phyloP scores from a whole-genome alignment of 2,113 vertebrate species.

The Pomatostomus ruficeps region DNA sequence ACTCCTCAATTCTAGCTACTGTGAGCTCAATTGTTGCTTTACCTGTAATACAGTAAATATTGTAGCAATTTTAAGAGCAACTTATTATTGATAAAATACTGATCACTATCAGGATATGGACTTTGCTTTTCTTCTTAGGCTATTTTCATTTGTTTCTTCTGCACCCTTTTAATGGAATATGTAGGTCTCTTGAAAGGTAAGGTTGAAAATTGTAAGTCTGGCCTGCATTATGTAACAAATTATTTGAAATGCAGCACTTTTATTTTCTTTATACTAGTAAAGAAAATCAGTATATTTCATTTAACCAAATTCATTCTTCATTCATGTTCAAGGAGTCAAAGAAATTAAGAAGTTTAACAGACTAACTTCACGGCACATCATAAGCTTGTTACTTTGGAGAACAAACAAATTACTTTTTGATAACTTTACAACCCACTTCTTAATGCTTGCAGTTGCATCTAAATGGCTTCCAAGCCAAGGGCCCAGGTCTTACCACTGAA shows the following conservation, averaged over 20 bases:
- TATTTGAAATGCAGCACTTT: constrained; percentile 61
- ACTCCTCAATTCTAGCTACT: not conserved
- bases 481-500: constrained; percentile 10
- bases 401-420: constrained; percentile 19
- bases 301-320: constrained; percentile 72
- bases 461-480: constrained; percentile 47
- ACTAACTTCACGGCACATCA: constrained; percentile 70
- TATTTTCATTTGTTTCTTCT: constrained; percentile 85
- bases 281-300: constrained; percentile 66
- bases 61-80: constrained; percentile 52
- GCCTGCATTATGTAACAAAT: constrained; percentile 77
- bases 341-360: constrained; percentile 68
- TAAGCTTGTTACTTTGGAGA: constrained; percentile 63
- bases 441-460: constrained; percentile 67
- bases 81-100: constrained; percentile 48
- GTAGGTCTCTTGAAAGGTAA: constrained; percentile 92
- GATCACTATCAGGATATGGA: constrained; percentile 70
- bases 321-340: constrained; percentile 67
- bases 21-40: constrained; percentile 5
- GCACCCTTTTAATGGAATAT: constrained; percentile 85
- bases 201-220: constrained; percentile 72
- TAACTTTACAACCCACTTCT: constrained; percentile 10
- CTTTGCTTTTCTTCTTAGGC: constrained; percentile 81
- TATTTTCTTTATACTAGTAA: constrained; percentile 66
- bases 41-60: constrained; percentile 13